Conservation (phyloP, 2,888 invertebrate genomes). For the Pristionchus fissidentatus region DNA sequence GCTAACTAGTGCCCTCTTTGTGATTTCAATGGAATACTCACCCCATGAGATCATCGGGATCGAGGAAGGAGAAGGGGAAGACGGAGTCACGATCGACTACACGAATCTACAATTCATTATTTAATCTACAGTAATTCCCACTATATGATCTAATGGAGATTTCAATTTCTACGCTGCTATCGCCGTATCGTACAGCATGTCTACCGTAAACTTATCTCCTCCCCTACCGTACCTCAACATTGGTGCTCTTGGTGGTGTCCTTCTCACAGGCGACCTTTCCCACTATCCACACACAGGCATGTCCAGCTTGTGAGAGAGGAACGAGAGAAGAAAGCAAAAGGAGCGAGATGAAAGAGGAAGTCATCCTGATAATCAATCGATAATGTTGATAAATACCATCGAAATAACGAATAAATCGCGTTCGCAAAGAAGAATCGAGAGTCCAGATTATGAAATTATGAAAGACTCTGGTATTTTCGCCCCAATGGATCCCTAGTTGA, state of each 20-base stretch:
- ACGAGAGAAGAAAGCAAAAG: slow-evolving; percentile 35
- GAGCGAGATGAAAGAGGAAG: slow-evolving; percentile 36
- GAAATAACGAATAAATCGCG: slow-evolving; percentile 10
- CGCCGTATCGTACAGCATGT: no score
- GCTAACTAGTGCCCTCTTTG: background rate
- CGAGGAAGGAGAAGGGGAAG: slow-evolving; percentile 64
- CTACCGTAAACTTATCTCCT: background rate
- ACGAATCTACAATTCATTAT: slow-evolving; percentile 58
- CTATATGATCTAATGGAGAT: background rate
- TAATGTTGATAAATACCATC: background rate
- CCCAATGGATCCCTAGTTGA: no score
- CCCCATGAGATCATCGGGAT: slow-evolving; percentile 75
- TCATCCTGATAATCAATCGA: slow-evolving; percentile 30
- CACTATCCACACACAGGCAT: slow-evolving; percentile 72
- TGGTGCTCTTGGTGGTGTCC: slow-evolving; percentile 67
- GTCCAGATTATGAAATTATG: no score
- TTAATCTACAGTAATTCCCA: background rate
- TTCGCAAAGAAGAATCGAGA: background rate
- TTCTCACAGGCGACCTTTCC: slow-evolving; percentile 69
- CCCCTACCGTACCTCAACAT: slow-evolving; percentile 68
- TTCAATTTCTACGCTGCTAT: background rate
- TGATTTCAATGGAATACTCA: slow-evolving; percentile 51
- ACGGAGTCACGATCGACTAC: slow-evolving; percentile 68
- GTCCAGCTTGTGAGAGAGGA: slow-evolving; percentile 50
- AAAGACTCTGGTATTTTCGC: background rate